phyloP scores from a whole-genome alignment of 1,140 invertebrate genomes.

The Mizuhopecten yessoensis region DNA sequence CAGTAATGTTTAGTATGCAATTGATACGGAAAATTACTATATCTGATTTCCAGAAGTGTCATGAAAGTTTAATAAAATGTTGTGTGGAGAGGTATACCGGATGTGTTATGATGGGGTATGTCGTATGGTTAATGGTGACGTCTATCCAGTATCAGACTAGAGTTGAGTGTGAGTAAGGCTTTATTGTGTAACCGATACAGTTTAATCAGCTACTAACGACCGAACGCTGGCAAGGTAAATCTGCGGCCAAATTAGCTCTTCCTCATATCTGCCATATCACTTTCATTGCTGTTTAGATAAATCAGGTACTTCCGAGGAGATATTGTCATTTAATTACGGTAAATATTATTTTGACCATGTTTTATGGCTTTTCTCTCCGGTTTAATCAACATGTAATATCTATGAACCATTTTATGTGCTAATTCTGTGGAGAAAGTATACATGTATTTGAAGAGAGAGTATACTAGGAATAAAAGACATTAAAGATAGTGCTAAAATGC shows the following conservation, averaged over 20 bases:
- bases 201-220: not conserved
- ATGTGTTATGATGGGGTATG: not conserved
- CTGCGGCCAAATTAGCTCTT: not conserved
- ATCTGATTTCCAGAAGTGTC: not conserved
- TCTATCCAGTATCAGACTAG: not conserved
- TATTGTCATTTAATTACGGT: slow-evolving; percentile 29
- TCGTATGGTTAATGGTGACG: not conserved
- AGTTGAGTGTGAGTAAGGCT: not conserved
- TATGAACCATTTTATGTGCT: not conserved
- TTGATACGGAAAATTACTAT: not conserved
- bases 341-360: slow-evolving; percentile 19
- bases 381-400: slow-evolving; percentile 3
- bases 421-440: not conserved
- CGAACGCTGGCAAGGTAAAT: not conserved
- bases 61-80: too few species aligned
- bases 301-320: not conserved
- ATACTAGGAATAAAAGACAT: not conserved
- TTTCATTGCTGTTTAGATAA: not conserved
- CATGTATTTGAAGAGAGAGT: not conserved
- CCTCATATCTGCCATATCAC: not conserved
- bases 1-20: not conserved
- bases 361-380: not conserved
- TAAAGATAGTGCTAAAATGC: not conserved
- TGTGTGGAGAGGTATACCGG: too few species aligned
- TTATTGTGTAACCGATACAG: slow-evolving; percentile 18